Conservation (phyloP, 2,797 vertebrate genomes). For the Anguilla anguilla region DNA sequence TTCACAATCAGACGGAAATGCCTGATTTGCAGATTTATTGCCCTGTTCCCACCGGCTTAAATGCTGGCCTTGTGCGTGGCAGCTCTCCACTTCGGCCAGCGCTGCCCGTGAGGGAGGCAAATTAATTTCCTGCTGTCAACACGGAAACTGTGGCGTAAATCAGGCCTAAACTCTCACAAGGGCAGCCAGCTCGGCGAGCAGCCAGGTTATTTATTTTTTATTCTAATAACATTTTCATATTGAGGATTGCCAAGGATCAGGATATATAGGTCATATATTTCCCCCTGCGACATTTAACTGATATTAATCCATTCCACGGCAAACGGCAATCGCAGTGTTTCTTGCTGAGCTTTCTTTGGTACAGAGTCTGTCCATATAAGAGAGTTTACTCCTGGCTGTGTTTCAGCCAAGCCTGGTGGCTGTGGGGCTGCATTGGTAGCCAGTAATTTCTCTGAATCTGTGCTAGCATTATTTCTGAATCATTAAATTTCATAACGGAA, state of each 20-base stretch:
- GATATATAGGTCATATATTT: constrained; percentile 15
- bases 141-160: not conserved
- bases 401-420: not conserved
- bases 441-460: not conserved
- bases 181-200: not conserved
- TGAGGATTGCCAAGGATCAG: not conserved
- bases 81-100: not conserved
- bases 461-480: not conserved
- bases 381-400: not conserved
- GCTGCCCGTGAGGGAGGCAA: not conserved
- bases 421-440: not conserved
- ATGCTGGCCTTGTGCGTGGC: not conserved
- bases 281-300: not conserved
- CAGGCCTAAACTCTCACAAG: constrained; percentile 12
- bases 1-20: not conserved
- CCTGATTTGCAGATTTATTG: not conserved
- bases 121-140: constrained; percentile 22
- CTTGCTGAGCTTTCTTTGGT: not conserved
- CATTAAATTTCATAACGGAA: not conserved
- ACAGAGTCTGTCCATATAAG: not conserved
- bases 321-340: not conserved
- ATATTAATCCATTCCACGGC: constrained; percentile 7
- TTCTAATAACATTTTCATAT: constrained; percentile 17
- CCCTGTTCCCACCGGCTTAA: not conserved
- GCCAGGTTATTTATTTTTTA: constrained; percentile 9